phyloP scores from a whole-genome alignment of 2,113 vertebrate species.

The Ariopsis seemanni region DNA sequence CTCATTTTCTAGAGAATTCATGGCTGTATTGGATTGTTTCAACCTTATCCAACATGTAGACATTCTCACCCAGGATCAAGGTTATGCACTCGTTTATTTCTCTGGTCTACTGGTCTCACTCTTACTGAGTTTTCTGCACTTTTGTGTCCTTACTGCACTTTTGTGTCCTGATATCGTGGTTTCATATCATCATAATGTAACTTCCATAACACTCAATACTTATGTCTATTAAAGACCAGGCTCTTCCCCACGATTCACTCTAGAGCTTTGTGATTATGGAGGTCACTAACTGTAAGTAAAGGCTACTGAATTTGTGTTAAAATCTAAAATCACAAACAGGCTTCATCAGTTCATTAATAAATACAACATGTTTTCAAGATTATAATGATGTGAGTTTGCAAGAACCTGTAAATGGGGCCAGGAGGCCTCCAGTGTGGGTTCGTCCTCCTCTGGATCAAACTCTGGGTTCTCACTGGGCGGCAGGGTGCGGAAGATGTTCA shows the following conservation, averaged over 20 bases:
- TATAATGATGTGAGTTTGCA: background rate
- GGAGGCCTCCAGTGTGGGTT: constrained; percentile 89
- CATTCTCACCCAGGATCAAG: too few species aligned
- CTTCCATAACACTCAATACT: background rate
- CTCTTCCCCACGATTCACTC: background rate
- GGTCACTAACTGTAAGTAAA: background rate
- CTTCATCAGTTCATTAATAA: background rate
- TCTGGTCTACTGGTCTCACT: too few species aligned
- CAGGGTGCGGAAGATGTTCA: constrained; percentile 90
- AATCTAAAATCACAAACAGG: too few species aligned
- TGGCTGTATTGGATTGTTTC: too few species aligned
- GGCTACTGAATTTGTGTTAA: background rate
- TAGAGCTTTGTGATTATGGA: background rate
- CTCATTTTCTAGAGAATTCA: too few species aligned
- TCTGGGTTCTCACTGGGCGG: constrained; percentile 92
- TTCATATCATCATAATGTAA: background rate
- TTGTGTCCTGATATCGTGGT: constrained; percentile 4
- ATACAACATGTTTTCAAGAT: background rate
- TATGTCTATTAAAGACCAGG: background rate
- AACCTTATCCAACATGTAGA: too few species aligned
- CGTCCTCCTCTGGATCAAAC: constrained; percentile 92
- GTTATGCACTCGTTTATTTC: too few species aligned
- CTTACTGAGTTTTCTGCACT: background rate
- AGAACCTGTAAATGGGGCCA: constrained; percentile 90
- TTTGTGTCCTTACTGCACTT: background rate